Base-by-base conservation (phyloP, 2,113 vertebrate genomes). In the Varanus komodoensis region DNA sequence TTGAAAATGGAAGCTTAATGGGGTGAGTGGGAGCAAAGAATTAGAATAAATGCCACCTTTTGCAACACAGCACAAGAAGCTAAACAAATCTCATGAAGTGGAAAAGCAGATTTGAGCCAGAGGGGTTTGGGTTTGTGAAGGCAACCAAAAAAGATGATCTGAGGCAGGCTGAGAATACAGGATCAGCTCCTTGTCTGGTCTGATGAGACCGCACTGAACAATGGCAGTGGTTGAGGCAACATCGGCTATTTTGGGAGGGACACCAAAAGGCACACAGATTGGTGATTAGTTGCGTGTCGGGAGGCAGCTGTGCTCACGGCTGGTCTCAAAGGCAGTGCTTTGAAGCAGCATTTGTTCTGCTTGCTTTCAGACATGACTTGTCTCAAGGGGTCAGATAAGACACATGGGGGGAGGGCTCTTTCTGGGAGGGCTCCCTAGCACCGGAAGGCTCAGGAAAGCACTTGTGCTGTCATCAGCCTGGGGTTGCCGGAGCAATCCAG, bases 1-100 rank as follows among this genome's bases (percentile, higher is more conserved):
- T n/a, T 93, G 92, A 93, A 95, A 96, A 89, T 0, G 3, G 89
- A 94, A 93, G 87, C 91, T 93, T 96, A 95, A 96, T 90, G 93
- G 94, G 85, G 87, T 92, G 94, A 93, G 95, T 77, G 81, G 0
- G 86, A 95, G 88, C 84, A 89, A 95, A 94, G 93, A 94, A 94
- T 94, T 93, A 95, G 93, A 96, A 95, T 93, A 93, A 94, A 95
- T 87, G 4, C 81, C 89, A 91, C 89, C 87, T 89, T 95, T 88
- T 91, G 92, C 93, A 94, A 92, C 3, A 86, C 89, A 87, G 92
- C 87, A 67, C 74, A 87, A 92, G 81, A 0, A 0, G 84, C 93
- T 93, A 89, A 92, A 92, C 57, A 87, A 90, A 67, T 93, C 68
- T 87, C 57, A 86, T 89, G 91, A 93, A 88, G 81, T 0, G 1